phyloP scores from a whole-genome alignment of 1,140 invertebrate species.

The Babylonia areolata region DNA sequence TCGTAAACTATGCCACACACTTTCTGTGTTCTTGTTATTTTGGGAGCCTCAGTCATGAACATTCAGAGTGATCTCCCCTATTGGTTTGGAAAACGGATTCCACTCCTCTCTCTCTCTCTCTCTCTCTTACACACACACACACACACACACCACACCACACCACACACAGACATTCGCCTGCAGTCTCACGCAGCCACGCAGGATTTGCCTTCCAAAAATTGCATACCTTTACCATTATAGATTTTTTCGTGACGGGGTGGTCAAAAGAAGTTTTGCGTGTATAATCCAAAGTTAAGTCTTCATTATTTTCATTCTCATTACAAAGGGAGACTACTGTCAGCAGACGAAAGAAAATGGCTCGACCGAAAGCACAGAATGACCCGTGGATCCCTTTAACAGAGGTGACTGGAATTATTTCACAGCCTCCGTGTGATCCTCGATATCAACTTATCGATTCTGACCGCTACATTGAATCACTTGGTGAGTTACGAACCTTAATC shows the following conservation, averaged over 20 bases:
- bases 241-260: too few species aligned
- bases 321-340: neutral
- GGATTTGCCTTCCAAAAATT: too few species aligned
- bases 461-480: slow-evolving; percentile 34
- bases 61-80: neutral
- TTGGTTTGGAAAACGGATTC: neutral
- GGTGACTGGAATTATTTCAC: neutral
- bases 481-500: slow-evolving; percentile 19
- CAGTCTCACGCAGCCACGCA: too few species aligned
- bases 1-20: neutral
- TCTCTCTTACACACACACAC: too few species aligned
- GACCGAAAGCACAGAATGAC: slow-evolving; percentile 27
- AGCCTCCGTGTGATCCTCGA: slow-evolving; percentile 22
- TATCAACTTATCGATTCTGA: slow-evolving; percentile 33
- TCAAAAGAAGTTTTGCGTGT: too few species aligned
- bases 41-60: neutral
- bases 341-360: neutral
- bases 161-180: too few species aligned
- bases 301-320: neutral
- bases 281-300: neutral
- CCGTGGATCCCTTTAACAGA: slow-evolving; percentile 22
- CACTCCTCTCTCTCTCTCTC: neutral
- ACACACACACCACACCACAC: too few species aligned
- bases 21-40: slow-evolving; percentile 24
- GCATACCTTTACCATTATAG: neutral